These are phyloP conservation scores for Bombus confusus DNA, from an alignment of 1,140 invertebrate species.

Conservation along the genomic window DNA sequence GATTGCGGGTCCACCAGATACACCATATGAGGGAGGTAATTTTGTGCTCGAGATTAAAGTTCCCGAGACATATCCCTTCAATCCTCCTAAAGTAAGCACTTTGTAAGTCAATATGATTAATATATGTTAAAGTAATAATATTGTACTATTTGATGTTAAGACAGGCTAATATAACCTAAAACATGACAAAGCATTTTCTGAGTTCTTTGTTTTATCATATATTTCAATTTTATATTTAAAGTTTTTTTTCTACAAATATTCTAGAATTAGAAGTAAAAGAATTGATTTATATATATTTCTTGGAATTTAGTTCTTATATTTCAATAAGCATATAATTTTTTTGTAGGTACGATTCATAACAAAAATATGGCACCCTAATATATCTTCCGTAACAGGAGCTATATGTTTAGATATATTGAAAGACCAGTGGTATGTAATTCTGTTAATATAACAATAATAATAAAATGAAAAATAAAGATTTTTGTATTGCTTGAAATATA, in stretches of 20 bases:
- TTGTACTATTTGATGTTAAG: constrained; percentile 12
- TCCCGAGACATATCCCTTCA: constrained; percentile 99
- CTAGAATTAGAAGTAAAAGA: background rate
- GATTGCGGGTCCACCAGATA: constrained; percentile 96
- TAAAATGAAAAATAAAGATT: background rate
- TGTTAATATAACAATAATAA: no score
- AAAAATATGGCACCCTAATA: constrained; percentile 99
- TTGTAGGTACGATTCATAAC: constrained; percentile 94
- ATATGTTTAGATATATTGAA: constrained; percentile 99
- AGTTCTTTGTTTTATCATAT: constrained; percentile 25
- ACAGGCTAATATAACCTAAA: constrained; percentile 15
- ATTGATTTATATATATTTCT: background rate
- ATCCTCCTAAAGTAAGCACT: constrained; percentile 95
- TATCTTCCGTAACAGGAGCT: constrained; percentile 98
- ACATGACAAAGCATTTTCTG: constrained; percentile 35
- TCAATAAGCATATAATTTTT: background rate
- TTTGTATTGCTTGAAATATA: background rate
- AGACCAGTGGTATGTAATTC: constrained; percentile 93
- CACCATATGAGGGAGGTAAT: constrained; percentile 97
- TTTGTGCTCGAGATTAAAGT: constrained; percentile 98
- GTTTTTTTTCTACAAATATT: background rate
- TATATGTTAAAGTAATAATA: constrained; percentile 32
- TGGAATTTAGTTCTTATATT: background rate
- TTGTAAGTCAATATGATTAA: constrained; percentile 55
- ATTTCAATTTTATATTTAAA: constrained; percentile 1